These are phyloP conservation scores for Chiropotes sagulatus DNA, from an alignment of 2,797 vertebrate genomes.

Conservation along the genomic window DNA sequence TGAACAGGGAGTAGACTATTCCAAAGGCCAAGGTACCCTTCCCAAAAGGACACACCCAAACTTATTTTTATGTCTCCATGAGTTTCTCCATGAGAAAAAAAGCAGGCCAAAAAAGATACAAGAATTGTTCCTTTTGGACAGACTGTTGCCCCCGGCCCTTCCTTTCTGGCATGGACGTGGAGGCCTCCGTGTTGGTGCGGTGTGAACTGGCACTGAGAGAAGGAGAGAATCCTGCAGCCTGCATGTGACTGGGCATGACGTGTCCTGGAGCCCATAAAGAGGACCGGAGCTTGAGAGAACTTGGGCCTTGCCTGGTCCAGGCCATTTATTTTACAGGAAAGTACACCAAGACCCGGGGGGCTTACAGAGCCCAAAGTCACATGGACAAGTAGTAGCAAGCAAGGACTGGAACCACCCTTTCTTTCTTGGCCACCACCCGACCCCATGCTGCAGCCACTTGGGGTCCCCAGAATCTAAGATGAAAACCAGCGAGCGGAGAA, in stretches of 20 bases:
- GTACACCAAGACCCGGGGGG: not conserved
- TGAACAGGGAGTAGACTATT: not conserved
- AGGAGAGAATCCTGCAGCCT: not conserved
- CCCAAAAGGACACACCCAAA: not conserved
- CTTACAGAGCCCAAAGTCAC: not conserved
- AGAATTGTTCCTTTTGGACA: not conserved
- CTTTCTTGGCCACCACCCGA: not conserved
- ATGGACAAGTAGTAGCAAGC: not conserved
- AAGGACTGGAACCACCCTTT: not conserved
- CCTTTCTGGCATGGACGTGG: not conserved
- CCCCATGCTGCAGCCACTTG: not conserved
- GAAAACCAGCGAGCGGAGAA: not conserved
- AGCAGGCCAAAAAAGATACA: not conserved
- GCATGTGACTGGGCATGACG: fast-evolving
- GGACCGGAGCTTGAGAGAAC: not conserved
- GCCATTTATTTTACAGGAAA: not conserved
- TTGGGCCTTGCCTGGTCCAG: not conserved
- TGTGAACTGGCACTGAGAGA: not conserved
- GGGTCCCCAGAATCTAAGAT: not conserved
- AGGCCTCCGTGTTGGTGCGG: fast-evolving
- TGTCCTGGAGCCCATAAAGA: fast-evolving
- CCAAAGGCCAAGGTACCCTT: not conserved
- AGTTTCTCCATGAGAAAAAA: not conserved
- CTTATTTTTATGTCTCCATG: not conserved
- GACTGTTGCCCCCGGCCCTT: not conserved